Evolutionary conservation across 2,797 vertebrate species (phyloP).

Genomic region (Arrhamphus sclerolepis): DNA sequence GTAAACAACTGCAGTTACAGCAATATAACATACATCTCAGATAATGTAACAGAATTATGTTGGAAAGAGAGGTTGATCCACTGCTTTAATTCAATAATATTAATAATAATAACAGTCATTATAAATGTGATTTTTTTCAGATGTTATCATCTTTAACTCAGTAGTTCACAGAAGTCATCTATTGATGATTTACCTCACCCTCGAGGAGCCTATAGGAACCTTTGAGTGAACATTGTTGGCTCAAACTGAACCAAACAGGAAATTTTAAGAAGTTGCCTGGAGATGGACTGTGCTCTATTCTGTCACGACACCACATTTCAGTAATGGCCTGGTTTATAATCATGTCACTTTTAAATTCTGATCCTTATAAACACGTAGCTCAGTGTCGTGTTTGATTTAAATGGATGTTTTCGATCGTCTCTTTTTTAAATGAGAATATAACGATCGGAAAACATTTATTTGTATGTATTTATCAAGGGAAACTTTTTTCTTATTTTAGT

Average conservation of each 20-base stretch:
- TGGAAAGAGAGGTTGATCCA: too few species aligned
- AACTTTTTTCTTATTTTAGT: not conserved
- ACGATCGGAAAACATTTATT: too few species aligned
- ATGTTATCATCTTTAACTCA: not conserved
- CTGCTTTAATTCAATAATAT: not conserved
- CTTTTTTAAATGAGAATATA: too few species aligned
- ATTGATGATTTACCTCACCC: not conserved
- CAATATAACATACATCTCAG: too few species aligned
- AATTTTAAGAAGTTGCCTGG: conserved; percentile 14
- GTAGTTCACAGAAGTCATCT: not conserved
- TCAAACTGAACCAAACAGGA: not conserved
- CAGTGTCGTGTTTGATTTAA: not conserved
- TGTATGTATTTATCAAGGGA: too few species aligned
- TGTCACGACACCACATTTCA: not conserved
- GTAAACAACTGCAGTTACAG: too few species aligned
- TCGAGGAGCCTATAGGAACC: not conserved
- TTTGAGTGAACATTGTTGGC: not conserved
- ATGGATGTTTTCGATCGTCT: too few species aligned
- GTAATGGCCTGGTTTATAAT: conserved; percentile 3
- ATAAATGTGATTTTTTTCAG: conserved; percentile 3
- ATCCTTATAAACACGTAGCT: not conserved
- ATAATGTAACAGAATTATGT: too few species aligned
- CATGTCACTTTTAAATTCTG: not conserved
- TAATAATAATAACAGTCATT: not conserved
- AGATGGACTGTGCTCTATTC: conserved; percentile 2